Percentiles rank a stretch among this genome's conserved stretches.
These are phyloP conservation scores for Crambe crambe DNA, from an alignment of 37 sponge, comb jelly and placozoan genomes.

Conservation along the genomic window DNA sequence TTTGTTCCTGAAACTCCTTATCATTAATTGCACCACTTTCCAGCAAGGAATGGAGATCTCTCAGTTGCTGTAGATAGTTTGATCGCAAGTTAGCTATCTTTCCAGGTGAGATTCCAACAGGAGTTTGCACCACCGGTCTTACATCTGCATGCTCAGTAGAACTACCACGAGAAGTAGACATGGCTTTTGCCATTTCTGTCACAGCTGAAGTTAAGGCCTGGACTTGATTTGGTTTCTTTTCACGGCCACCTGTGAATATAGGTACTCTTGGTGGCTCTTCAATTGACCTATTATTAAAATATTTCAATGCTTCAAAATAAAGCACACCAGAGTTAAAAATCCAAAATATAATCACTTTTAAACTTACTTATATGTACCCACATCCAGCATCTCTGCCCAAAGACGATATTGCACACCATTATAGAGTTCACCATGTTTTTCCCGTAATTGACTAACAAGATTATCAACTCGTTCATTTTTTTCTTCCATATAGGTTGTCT, in stretches of 20 bases:
- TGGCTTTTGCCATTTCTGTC: neutral
- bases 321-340: too few relatives aligned
- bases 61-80: neutral
- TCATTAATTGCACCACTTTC: too few relatives aligned
- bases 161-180: neutral
- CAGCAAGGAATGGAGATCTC: neutral
- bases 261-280: neutral
- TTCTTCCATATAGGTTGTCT: neutral
- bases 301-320: too few relatives aligned
- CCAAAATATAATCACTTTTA: too few relatives aligned
- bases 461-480: neutral
- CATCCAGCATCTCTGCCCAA: neutral
- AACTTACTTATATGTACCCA: neutral
- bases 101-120: neutral
- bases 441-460: neutral
- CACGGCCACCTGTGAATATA: neutral
- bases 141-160: neutral
- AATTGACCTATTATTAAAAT: neutral
- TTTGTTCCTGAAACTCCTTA: too few relatives aligned
- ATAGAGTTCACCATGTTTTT: neutral
- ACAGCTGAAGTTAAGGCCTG: neutral
- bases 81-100: neutral
- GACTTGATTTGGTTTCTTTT: neutral
- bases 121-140: neutral
- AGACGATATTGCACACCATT: neutral